A percentile compares a stretch with the other conserved stretches of the same genome.
These are phyloP conservation scores for Scaptomyza flava DNA, from an alignment of 2,888 invertebrate genomes.

Conservation along the genomic window DNA sequence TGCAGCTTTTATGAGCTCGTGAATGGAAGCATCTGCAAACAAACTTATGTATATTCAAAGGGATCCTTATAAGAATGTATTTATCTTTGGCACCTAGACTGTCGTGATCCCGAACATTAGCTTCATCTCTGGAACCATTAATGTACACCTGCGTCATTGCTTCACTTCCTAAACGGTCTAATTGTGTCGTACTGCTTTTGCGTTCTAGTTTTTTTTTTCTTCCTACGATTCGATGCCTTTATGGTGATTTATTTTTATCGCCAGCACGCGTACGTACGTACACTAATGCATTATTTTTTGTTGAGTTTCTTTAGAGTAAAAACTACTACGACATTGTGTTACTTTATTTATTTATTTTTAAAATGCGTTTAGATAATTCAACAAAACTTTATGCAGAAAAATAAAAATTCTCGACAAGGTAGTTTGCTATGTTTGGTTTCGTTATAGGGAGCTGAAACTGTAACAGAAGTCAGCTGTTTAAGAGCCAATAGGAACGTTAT, in stretches of 20 bases:
- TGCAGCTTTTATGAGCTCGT: constrained; percentile 88
- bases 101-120: constrained; percentile 69
- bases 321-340: not conserved
- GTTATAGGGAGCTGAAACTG: constrained; percentile 24
- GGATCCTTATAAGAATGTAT: not conserved
- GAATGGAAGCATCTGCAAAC: constrained; percentile 86
- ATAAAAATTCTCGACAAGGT: no score
- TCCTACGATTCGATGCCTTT: constrained; percentile 29
- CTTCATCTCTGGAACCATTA: constrained; percentile 75
- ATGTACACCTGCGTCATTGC: constrained; percentile 72
- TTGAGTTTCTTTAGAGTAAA: not conserved
- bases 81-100: constrained; percentile 68
- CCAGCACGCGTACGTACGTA: not conserved
- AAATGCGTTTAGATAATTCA: no score
- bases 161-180: constrained; percentile 26
- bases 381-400: no score
- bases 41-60: not conserved
- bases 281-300: not conserved
- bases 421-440: not conserved
- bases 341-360: no score
- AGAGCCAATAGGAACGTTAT: constrained; percentile 10
- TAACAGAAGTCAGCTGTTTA: constrained; percentile 39
- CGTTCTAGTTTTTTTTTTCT: constrained; percentile 37
- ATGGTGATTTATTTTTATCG: constrained; percentile 5
- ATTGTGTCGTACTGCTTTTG: constrained; percentile 23